Evolutionary conservation across 2,113 vertebrate species (phyloP), one percentile per base, ranked within the genome.

Genomic region (Phrynosoma platyrhinos): DNA sequence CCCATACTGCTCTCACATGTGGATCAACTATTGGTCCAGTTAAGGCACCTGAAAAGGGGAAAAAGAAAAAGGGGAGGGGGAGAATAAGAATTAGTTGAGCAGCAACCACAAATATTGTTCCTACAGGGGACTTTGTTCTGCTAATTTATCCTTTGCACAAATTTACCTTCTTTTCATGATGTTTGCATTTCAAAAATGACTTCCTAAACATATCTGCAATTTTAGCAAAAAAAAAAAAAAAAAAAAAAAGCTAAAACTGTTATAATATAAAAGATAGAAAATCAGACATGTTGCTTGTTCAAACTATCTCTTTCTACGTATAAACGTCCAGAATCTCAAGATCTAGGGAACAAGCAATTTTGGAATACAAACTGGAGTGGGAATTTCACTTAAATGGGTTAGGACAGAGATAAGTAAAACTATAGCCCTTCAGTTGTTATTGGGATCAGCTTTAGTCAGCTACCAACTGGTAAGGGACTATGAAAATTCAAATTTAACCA

Each of bases 1-100:
- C 99, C 96, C 98, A 98, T 32, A 99, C 97, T 30, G 98, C 98
- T 82, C 96, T 97, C 88, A 98, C 96, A 88, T 97, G 96, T 79
- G 97, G 97, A 91, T 98, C 97, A 95, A 98, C 98, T 94, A 99
- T 92, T 90, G 98, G 97, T 95, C 98, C 98, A 94, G 98, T 96
- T 97, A 97, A 97, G 92, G 96, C 97, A 96, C 97, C 98, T 99
- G 95, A 77, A 83, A n/a, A 36, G n/a, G 9, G 16, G 7, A 9
- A 23, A 32, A 10, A 9, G 16, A 36, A 25, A 74, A 30, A 40
- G 62, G 42, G 13, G 58, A 16, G 58, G 13, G 58, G 18, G 58
- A 62, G 58, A 69, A 9, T 58, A 80, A 72, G 8, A 62, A 42
- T 78, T 69, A 83, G 58, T 71, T 40, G 8, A 42, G 16, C 16